Evolutionary conservation across 2,888 invertebrate species (phyloP).

Genomic region (Strigamia maritima): DNA sequence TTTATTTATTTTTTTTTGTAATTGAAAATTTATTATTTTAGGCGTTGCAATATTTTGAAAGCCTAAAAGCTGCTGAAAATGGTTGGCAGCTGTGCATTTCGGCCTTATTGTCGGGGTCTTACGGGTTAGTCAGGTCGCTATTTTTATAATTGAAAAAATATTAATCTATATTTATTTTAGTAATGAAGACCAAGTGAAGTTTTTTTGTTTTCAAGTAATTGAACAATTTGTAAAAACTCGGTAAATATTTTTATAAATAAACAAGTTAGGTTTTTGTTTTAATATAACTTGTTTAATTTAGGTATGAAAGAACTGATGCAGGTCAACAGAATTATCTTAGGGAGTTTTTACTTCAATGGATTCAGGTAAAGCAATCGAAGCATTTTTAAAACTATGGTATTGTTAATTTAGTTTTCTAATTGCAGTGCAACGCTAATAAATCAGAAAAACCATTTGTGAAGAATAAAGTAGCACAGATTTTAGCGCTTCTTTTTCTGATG

Average conservation of each 20-base stretch:
- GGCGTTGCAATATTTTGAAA: constrained; percentile 56
- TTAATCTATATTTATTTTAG: constrained; percentile 42
- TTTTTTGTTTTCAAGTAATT: constrained; percentile 57
- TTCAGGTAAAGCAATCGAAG: constrained; percentile 50
- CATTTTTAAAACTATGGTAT: no score
- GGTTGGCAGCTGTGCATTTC: constrained; percentile 56
- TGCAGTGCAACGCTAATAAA: neutral
- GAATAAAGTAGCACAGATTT: constrained; percentile 60
- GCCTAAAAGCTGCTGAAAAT: constrained; percentile 53
- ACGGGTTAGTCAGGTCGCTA: constrained; percentile 45
- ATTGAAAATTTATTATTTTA: constrained; percentile 43
- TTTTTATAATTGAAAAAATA: constrained; percentile 18
- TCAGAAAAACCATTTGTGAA: constrained; percentile 53
- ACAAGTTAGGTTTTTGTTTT: constrained; percentile 38
- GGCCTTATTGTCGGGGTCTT: constrained; percentile 48
- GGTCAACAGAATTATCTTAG: constrained; percentile 51
- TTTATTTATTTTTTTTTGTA: neutral
- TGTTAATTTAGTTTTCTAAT: neutral
- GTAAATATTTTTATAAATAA: constrained; percentile 45
- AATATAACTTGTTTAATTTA: constrained; percentile 42
- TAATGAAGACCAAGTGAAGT: constrained; percentile 54
- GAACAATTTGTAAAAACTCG: constrained; percentile 55
- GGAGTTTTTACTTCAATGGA: constrained; percentile 52
- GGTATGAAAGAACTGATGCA: constrained; percentile 47
- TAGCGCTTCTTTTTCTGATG: constrained; percentile 57